Evolutionary conservation across 2,113 vertebrate genomes (phyloP).

Genomic region (Mustela lutreola): DNA sequence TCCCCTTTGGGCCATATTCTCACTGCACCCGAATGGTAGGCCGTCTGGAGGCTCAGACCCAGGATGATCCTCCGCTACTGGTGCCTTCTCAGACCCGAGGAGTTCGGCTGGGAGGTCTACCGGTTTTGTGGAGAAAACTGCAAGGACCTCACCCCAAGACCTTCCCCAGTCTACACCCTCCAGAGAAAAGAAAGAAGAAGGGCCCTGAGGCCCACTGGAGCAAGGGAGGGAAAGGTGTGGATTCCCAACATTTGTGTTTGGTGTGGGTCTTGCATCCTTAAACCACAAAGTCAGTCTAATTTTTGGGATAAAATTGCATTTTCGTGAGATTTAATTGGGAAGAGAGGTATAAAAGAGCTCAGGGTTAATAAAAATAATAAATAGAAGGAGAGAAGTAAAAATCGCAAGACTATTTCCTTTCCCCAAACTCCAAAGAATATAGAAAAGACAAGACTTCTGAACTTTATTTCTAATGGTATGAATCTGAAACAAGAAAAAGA

Average conservation of each 20-base stretch:
- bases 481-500: not conserved
- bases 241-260: not conserved
- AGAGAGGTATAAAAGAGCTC: not conserved
- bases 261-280: not conserved
- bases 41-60: not conserved
- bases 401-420: not conserved
- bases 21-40: not conserved
- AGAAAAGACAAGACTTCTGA: not conserved
- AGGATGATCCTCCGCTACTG: accelerated
- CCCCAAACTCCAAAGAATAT: not conserved
- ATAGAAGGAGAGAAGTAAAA: not conserved
- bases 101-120: not conserved
- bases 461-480: slow-evolving; percentile 36
- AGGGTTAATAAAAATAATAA: not conserved
- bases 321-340: not conserved
- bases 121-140: not conserved
- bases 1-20: not conserved
- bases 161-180: not conserved
- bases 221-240: no score
- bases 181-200: not conserved
- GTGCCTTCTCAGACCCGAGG: not conserved
- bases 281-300: not conserved
- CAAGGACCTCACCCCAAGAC: not conserved
- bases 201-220: not conserved
- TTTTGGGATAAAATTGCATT: not conserved